phyloP scores from a whole-genome alignment of 2,888 invertebrate species.

The Gandaritis pyraliata region DNA sequence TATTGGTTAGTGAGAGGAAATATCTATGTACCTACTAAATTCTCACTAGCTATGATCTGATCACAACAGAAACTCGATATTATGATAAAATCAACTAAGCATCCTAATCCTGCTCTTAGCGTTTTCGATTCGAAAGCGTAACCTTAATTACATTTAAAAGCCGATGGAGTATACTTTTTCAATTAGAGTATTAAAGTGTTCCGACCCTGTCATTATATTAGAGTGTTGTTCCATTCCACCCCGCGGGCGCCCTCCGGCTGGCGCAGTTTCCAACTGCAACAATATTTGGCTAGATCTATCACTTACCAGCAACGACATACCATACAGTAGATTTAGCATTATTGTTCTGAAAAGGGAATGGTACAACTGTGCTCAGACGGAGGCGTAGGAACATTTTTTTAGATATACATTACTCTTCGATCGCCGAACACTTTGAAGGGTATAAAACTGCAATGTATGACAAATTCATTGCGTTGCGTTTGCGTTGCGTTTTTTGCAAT shows the following conservation, averaged over 20 bases:
- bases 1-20: too few relatives aligned
- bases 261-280: conserved; percentile 40
- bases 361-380: too few relatives aligned
- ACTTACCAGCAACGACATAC: neutral
- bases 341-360: too few relatives aligned
- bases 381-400: too few relatives aligned
- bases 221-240: conserved; percentile 82
- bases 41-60: neutral
- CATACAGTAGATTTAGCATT: too few relatives aligned
- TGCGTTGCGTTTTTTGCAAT: too few relatives aligned
- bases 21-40: neutral
- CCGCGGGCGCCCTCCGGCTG: conserved; percentile 61
- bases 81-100: conserved; percentile 30
- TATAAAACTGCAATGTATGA: too few relatives aligned
- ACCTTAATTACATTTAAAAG: conserved; percentile 76
- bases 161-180: conserved; percentile 81
- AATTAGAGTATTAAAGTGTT: conserved; percentile 84
- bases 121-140: conserved; percentile 61
- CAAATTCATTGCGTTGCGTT: too few relatives aligned
- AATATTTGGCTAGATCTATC: conserved; percentile 23
- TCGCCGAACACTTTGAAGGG: too few relatives aligned
- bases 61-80: conserved; percentile 18
- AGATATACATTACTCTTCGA: too few relatives aligned
- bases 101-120: conserved; percentile 38
- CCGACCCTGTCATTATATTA: conserved; percentile 84